Percentiles rank a stretch among this genome's conserved stretches.
These are phyloP conservation scores for Caenorhabditis macrosperma DNA, from an alignment of 2,888 invertebrate species.

Conservation along the genomic window DNA sequence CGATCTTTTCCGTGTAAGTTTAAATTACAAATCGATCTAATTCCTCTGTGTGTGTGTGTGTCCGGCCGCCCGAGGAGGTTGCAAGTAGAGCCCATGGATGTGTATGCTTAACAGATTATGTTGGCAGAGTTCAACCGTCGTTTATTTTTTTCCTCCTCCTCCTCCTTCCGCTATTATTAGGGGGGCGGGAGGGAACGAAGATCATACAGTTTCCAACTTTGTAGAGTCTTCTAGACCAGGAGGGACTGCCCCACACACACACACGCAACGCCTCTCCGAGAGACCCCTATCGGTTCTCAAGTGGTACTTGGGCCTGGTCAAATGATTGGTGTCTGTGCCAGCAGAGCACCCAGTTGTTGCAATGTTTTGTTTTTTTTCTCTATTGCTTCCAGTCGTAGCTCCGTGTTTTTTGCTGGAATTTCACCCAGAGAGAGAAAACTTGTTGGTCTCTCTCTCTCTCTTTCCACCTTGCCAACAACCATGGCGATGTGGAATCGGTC, in stretches of 20 bases:
- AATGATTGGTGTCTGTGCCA: slow-evolving; percentile 34
- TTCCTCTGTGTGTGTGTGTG: too few relatives aligned
- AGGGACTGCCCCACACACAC: neutral
- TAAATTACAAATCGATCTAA: slow-evolving; percentile 2
- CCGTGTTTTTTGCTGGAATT: too few relatives aligned
- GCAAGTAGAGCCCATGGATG: neutral
- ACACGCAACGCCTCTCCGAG: too few relatives aligned
- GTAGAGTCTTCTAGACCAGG: neutral
- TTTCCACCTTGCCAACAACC: slow-evolving; percentile 8
- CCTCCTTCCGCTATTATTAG: neutral
- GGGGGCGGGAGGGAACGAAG: slow-evolving; percentile 31
- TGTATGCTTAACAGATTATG: slow-evolving; percentile 51
- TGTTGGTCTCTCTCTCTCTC: too few relatives aligned
- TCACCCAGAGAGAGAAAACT: too few relatives aligned
- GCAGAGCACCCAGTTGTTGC: too few relatives aligned
- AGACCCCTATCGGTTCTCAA: slow-evolving; percentile 15
- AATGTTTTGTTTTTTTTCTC: too few relatives aligned
- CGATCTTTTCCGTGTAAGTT: slow-evolving; percentile 50
- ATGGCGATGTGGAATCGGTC: slow-evolving; percentile 34
- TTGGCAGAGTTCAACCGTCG: slow-evolving; percentile 47
- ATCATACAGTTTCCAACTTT: slow-evolving; percentile 18
- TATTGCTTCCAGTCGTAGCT: too few relatives aligned
- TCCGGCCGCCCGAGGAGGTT: too few relatives aligned
- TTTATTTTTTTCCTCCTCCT: slow-evolving; percentile 32
- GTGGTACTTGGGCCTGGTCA: slow-evolving; percentile 41